phyloP scores from a whole-genome alignment of 1,140 invertebrate species.

The Eupristina koningsbergeri region DNA sequence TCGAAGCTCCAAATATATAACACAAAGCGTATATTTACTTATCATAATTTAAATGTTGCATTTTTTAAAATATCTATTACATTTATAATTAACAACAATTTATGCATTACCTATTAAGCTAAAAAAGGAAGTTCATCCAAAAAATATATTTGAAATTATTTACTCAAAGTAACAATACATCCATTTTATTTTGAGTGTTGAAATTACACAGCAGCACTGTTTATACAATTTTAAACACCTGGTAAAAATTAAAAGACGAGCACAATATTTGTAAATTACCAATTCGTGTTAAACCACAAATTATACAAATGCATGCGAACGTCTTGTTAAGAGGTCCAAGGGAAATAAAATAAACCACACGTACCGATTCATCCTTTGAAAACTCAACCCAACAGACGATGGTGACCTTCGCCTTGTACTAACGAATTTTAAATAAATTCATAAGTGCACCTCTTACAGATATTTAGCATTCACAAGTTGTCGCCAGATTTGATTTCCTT shows the following conservation, averaged over 20 bases:
- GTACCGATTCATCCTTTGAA: neutral
- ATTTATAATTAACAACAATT: too few relatives aligned
- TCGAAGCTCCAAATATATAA: too few relatives aligned
- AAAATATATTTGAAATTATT: too few relatives aligned
- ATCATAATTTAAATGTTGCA: too few relatives aligned
- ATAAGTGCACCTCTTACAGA: neutral
- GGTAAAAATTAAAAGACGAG: neutral
- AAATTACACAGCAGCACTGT: too few relatives aligned
- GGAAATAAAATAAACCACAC: neutral
- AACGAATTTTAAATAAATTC: constrained; percentile 4
- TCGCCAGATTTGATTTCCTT: constrained; percentile 3
- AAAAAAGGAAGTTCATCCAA: too few relatives aligned
- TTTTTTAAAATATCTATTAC: too few relatives aligned
- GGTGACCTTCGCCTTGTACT: neutral
- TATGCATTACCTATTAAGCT: too few relatives aligned
- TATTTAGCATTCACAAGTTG: constrained; percentile 7
- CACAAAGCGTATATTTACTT: too few relatives aligned
- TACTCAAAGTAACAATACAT: too few relatives aligned
- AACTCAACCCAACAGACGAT: neutral
- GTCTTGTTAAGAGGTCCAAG: neutral
- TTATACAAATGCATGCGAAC: neutral
- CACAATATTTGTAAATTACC: neutral
- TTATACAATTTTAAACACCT: too few relatives aligned
- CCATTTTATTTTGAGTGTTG: too few relatives aligned
- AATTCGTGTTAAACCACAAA: constrained; percentile 9